Evolutionary conservation across 2,113 vertebrate species (phyloP).

Genomic region (Eulacestoma nigropectus): DNA sequence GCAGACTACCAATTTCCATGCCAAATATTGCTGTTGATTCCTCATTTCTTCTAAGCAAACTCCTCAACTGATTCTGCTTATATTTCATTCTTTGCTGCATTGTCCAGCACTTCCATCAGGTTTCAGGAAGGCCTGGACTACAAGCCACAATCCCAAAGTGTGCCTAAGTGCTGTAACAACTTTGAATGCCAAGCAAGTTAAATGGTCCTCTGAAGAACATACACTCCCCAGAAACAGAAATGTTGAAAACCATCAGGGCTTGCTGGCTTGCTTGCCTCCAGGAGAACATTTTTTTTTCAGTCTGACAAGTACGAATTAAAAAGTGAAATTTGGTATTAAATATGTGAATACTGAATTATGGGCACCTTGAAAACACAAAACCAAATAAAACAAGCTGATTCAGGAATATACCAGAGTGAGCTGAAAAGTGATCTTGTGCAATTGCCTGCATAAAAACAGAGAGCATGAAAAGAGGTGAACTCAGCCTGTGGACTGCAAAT

Average conservation of each 20-base stretch:
- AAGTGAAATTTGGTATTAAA: not conserved
- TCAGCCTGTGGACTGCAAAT: not conserved
- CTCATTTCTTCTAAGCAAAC: not conserved
- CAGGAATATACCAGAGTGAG: not conserved
- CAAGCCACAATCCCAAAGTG: not conserved
- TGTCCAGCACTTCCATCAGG: not conserved
- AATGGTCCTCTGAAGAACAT: conserved; percentile 3
- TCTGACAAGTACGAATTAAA: not conserved
- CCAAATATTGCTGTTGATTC: not conserved
- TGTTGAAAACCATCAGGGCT: conserved; percentile 4
- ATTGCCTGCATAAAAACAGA: not conserved
- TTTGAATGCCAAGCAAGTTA: conserved; percentile 16
- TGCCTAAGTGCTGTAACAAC: not conserved
- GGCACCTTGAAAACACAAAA: not conserved
- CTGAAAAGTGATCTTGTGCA: not conserved
- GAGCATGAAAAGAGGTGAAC: not conserved
- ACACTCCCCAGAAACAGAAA: conserved; percentile 2
- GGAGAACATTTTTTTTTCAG: not conserved
- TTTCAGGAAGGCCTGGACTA: not conserved
- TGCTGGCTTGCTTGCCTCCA: not conserved
- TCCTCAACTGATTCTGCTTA: not conserved
- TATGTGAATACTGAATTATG: not conserved
- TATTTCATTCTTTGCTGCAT: not conserved
- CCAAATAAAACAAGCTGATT: not conserved
- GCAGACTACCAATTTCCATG: not conserved